These are phyloP conservation scores for Lepidonotus clava DNA, from an alignment of 2,888 invertebrate species.

Conservation along the genomic window DNA sequence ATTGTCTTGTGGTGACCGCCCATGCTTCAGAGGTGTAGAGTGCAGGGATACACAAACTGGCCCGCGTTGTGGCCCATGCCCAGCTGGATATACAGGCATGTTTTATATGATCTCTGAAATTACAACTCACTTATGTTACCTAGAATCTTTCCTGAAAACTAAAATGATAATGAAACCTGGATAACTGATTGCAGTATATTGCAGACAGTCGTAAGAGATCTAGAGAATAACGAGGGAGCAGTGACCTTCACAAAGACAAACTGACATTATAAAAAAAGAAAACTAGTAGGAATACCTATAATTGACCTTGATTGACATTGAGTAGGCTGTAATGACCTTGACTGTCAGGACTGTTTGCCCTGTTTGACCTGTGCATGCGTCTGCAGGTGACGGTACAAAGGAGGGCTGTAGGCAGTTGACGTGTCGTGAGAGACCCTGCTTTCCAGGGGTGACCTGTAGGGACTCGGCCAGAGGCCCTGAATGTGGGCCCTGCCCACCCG, in stretches of 20 bases:
- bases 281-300: neutral
- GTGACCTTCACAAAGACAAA: neutral
- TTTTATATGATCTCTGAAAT: neutral
- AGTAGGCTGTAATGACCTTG: too few relatives aligned
- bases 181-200: neutral
- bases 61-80: constrained; percentile 82
- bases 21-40: neutral
- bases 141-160: neutral
- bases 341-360: too few relatives aligned
- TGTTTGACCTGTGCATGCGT: constrained; percentile 84
- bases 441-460: constrained; percentile 53
- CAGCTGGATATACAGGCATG: constrained; percentile 82
- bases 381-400: constrained; percentile 85
- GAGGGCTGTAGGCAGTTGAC: constrained; percentile 20
- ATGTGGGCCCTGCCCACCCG: constrained; percentile 88
- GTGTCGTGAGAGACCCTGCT: constrained; percentile 56
- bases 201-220: neutral
- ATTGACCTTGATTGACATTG: neutral
- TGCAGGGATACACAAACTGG: constrained; percentile 5
- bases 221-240: neutral
- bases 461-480: constrained; percentile 84
- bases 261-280: neutral
- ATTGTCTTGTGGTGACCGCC: constrained; percentile 13
- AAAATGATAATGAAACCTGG: too few relatives aligned
- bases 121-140: neutral